Evolutionary conservation across 1,140 invertebrate species (phyloP).

Genomic region (Capitella teleta): DNA sequence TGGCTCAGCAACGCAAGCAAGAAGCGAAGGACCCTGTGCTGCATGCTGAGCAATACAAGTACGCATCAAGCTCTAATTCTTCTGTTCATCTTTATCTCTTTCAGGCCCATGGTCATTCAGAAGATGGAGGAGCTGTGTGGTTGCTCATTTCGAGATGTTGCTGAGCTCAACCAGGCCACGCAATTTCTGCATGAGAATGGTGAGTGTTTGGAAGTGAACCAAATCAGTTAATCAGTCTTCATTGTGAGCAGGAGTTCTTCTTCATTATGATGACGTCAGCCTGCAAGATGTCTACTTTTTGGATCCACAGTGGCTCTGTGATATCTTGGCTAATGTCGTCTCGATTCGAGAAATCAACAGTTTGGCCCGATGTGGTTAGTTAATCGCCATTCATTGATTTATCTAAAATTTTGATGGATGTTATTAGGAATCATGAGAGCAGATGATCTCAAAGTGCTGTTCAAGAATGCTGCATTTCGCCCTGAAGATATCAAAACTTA

Average conservation of each 20-base stretch:
- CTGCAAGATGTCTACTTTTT: conserved; percentile 89
- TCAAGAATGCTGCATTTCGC: conserved; percentile 52
- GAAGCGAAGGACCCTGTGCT: conserved; percentile 73
- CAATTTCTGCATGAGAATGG: conserved; percentile 96
- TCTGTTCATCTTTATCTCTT: conserved; percentile 16
- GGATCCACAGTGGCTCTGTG: conserved; percentile 96
- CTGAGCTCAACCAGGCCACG: conserved; percentile 88
- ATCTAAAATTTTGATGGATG: no score
- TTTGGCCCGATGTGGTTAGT: conserved; percentile 67
- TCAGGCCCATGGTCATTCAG: conserved; percentile 29
- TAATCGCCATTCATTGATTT: no score
- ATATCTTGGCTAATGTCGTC: conserved; percentile 91
- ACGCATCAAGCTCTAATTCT: conserved; percentile 10
- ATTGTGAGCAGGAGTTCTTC: conserved; percentile 59
- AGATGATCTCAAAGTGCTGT: conserved; percentile 84
- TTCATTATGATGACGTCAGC: conserved; percentile 94
- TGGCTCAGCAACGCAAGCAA: conserved; percentile 56
- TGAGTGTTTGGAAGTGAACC: conserved; percentile 19
- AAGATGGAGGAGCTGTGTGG: conserved; percentile 26
- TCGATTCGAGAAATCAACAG: conserved; percentile 93
- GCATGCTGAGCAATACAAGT: conserved; percentile 70
- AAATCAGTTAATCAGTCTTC: neutral
- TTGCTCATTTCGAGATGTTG: conserved; percentile 63
- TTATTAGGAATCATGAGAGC: conserved; percentile 81
- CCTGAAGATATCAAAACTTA: conserved; percentile 29